Evolutionary conservation across 2,888 invertebrate species (phyloP), one percentile per base, ranked within the genome.

Genomic region (Allolobophora icterica): DNA sequence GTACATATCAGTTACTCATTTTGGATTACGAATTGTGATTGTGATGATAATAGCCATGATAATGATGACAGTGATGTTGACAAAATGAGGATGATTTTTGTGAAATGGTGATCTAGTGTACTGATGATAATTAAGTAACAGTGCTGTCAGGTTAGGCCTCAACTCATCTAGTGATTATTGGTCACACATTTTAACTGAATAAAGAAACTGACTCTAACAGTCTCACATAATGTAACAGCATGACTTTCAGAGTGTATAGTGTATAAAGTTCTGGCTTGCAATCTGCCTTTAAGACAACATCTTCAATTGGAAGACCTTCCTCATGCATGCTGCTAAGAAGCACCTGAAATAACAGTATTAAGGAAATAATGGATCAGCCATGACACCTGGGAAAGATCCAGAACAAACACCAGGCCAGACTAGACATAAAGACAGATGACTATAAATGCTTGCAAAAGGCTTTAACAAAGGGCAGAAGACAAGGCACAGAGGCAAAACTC

Each of bases 1-100:
- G 71, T 71, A 71, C 71, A 71, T 71, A 71, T 71, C 71, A 71
- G 71, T 71, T 71, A 71, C n/a, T 71, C 30, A n/a, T 71, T 71
- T 71, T 71, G 71, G 30, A 71, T 71, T n/a, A n/a, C 6, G 30
- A 71, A 71, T 71, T 71, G 71, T n/a, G 71, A 71, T 71, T 30
- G n/a, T n/a, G 71, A n/a, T 71, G 30, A 71, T n/a, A 8, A 71
- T 71, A 17, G 71, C 8, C 11, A 71, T 17, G 30, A 58, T 58
- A 24, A 58, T 13, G n/a, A 71, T 71, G 8, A 52, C 52, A 13
- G n/a, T n/a, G 71, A 71, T n/a, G 71, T 6, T 71, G 30, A 71
- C 71, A 71, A 71, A 71, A 71, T n/a, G 30, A 71, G n/a, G n/a
- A n/a, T 71, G 71, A 71, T 71, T n/a, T 71, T 71, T 71, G 6